These are phyloP conservation scores for Mactra quadrangularis DNA, from an alignment of 1,140 invertebrate species.

Conservation along the genomic window DNA sequence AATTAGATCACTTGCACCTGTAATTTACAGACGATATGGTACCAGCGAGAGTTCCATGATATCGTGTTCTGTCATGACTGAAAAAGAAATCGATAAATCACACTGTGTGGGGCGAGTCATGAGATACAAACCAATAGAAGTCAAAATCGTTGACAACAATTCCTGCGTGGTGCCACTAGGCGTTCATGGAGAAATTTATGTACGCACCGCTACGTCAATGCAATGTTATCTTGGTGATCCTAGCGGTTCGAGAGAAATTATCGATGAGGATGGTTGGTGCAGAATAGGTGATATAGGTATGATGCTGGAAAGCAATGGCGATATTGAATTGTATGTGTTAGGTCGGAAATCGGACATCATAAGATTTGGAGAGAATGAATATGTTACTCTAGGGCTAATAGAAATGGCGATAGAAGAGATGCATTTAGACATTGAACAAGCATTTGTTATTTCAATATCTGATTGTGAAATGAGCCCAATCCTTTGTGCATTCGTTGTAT, in stretches of 20 bases:
- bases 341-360: not conserved
- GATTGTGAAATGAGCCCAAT: not conserved
- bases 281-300: not conserved
- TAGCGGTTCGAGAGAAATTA: not conserved
- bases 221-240: not conserved
- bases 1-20: too few species aligned
- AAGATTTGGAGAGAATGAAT: not conserved
- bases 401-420: constrained; percentile 5
- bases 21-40: too few species aligned
- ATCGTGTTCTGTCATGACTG: too few species aligned
- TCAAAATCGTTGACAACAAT: not conserved
- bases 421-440: constrained; percentile 1
- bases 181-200: not conserved
- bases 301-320: not conserved
- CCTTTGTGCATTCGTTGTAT: constrained; percentile 1
- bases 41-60: too few species aligned
- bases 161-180: not conserved
- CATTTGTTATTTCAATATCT: constrained; percentile 40
- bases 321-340: not conserved
- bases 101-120: too few species aligned
- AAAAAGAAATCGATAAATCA: too few species aligned
- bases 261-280: not conserved
- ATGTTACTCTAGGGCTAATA: not conserved
- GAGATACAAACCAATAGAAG: not conserved
- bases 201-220: not conserved